Evolutionary conservation across 2,113 vertebrate genomes (phyloP), one percentile per base, ranked within the genome.

Genomic region (Alouatta palliata): DNA sequence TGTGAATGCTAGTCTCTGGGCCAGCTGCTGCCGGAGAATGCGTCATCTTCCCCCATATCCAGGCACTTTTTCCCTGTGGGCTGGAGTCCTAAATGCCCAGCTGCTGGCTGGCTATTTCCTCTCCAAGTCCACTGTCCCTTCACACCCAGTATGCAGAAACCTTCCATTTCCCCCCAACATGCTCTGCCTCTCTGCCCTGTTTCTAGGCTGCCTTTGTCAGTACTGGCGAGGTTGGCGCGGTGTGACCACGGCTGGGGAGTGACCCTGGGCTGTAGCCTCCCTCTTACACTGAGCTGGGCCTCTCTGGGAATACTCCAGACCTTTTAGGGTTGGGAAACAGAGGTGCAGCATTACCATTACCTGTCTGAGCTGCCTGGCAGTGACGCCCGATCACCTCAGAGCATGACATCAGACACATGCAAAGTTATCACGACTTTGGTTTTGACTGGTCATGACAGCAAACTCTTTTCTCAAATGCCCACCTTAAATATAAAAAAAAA

Each of bases 351-450:
- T 64, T 25, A 11, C 58, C 27, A 7, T 35, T 3, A 6, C 27
- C 43, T 40, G 2, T 4, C 21, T 8, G 30, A 84, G 12, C 76
- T 43, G 47, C 85, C 11, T 19, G 71, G 47, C 68, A 4, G 1
- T 43, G 12, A 4, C 13, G 4, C 14, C 47, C 17, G 3, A 9
- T 30, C 14, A 16, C 66, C 56, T 32, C 2, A 8, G 0, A 27
- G 49, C 35, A 14, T 25, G 14, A 21, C 1, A 35, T 6, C 8
- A 5, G 64, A 75, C 25, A 16, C 6, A 40, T 8, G 32, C 73
- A 4, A 30, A 35, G 6, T 19, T 75, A 27, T 66, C 32, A 61
- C 52, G 61, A 80, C 58, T 82, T 87, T 21, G 4, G 17, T 49
- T 54, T 61, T 71, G 13, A 79, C 12, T 66, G 52, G 56, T 64